phyloP scores from a whole-genome alignment of 2,797 vertebrate species.

The Smutsia gigantea region DNA sequence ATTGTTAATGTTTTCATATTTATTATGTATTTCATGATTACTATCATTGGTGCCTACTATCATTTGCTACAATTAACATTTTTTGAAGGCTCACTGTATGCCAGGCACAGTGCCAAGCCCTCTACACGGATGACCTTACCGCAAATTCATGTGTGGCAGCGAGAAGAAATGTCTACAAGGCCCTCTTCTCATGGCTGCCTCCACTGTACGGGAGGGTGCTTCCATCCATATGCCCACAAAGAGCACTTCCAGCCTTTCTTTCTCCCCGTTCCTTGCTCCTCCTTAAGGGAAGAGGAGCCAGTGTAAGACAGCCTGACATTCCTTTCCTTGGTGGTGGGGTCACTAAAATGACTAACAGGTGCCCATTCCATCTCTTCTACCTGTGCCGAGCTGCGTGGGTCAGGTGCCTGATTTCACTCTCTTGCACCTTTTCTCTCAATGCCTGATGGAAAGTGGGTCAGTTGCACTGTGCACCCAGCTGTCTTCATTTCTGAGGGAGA shows the following conservation, averaged over 20 bases:
- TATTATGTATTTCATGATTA: background rate
- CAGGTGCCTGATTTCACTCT: background rate
- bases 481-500: background rate
- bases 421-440: background rate
- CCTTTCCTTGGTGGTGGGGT: background rate
- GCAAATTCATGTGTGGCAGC: too few species aligned
- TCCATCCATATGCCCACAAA: background rate
- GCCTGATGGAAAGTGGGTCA: background rate
- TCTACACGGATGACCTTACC: too few species aligned
- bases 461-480: background rate
- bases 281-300: background rate
- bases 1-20: background rate
- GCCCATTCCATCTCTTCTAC: background rate
- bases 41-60: background rate
- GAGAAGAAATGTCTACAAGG: background rate
- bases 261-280: background rate
- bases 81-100: background rate
- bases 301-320: background rate
- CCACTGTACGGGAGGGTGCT: background rate
- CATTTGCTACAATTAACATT: background rate
- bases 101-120: background rate
- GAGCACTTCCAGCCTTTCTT: too few species aligned
- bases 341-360: background rate
- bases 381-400: background rate
- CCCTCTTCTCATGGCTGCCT: background rate